Base-by-base conservation (phyloP, 2,113 vertebrate species). In the Marmota monax region DNA sequence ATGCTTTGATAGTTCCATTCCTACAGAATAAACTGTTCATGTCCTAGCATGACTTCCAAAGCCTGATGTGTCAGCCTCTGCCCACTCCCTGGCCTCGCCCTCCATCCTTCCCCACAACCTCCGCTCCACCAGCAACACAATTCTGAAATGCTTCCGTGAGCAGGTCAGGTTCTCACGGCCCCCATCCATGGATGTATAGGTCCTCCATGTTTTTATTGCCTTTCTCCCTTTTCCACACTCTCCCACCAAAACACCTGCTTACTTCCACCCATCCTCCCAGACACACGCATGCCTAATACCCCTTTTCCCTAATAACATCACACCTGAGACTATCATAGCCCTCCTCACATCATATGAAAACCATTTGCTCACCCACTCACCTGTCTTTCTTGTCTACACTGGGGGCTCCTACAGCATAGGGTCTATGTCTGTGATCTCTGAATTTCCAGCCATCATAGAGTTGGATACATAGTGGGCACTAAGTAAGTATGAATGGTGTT, bases 311-410 rank as follows among this genome's bases (percentile, higher is more conserved):
- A 51, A 37, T 1, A 48, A 20, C 22, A 6, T 91, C 42, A 39
- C 39, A 20, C 27, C 70, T n/a, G 0, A 12, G 13, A 70, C 39
- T 6, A 13, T 39, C n/a, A 7, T 37, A 37, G 17, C 48, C 16
- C 10, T 77, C 9, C 56, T 32, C 39, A 76, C 5, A 27, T 5
- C 0, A 1, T 12, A 45, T 25, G 2, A 45, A 63, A 65, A 84
- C 20, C 22, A 32, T 67, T 32, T 3, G 45, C 39, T 56, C 48
- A 3, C 32, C 39, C n/a, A 56, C 72, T 45, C 34, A 8, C 32
- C 48, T 74, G 13, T 76, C 67, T 92, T 86, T 86, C 89, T 87
- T 89, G 34, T 91, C 51, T 39, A 63, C 25, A 91, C n/a, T 32
- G 51, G 13, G 20, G 11, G 29, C 67, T 80, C 42, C 12, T 87